Conservation (phyloP, 1,140 invertebrate genomes). For the Augochlora pura region DNA sequence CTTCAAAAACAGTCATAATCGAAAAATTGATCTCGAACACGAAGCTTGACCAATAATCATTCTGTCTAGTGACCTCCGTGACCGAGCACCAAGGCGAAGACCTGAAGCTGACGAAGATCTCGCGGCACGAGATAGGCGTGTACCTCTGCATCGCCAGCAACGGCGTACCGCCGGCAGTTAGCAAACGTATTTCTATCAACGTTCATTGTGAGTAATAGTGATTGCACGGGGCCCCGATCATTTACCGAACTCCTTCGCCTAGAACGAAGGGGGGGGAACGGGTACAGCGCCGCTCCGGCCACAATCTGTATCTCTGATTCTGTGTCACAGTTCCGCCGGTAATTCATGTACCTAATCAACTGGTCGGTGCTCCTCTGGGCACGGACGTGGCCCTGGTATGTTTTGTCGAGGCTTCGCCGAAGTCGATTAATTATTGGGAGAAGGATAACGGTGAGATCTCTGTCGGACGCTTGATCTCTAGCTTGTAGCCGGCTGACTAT, state of each 20-base stretch:
- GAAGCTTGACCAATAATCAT: neutral
- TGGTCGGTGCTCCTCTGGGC: slow-evolving; percentile 91
- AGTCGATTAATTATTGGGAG: slow-evolving; percentile 94
- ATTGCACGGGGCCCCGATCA: slow-evolving; percentile 20
- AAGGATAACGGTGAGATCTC: slow-evolving; percentile 86
- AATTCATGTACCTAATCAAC: slow-evolving; percentile 93
- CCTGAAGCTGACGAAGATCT: slow-evolving; percentile 89
- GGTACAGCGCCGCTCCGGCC: neutral
- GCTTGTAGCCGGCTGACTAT: too few relatives aligned
- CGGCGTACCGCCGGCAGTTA: slow-evolving; percentile 89
- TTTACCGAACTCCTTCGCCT: slow-evolving; percentile 22
- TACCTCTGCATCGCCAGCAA: slow-evolving; percentile 93
- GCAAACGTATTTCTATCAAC: slow-evolving; percentile 90
- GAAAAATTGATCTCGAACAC: too few relatives aligned
- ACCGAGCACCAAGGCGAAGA: slow-evolving; percentile 84
- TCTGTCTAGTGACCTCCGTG: slow-evolving; percentile 45
- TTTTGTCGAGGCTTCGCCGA: slow-evolving; percentile 93
- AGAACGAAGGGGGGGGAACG: slow-evolving; percentile 4
- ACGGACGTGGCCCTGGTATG: slow-evolving; percentile 94
- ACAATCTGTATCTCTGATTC: slow-evolving; percentile 46
- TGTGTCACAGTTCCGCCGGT: slow-evolving; percentile 89
- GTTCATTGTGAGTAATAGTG: slow-evolving; percentile 89
- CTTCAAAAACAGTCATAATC: too few relatives aligned
- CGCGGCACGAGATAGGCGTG: slow-evolving; percentile 92
- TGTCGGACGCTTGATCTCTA: neutral